Conservation (phyloP, 2,113 vertebrate genomes). For the Zosterops japonicus region DNA sequence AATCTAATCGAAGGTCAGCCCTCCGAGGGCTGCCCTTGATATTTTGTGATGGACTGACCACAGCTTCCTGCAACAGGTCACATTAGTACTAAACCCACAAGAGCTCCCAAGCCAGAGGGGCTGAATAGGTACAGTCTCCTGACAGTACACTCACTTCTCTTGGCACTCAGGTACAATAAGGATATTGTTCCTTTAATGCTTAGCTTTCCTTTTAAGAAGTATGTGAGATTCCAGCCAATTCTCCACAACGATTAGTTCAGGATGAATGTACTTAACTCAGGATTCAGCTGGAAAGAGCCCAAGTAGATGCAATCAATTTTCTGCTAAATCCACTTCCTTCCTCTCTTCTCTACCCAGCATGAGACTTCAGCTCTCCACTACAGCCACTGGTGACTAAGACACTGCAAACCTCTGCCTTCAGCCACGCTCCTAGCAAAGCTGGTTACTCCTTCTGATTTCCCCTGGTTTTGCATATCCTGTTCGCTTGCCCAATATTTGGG, state of each 20-base stretch:
- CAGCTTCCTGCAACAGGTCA: not conserved
- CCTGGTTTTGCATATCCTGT: not conserved
- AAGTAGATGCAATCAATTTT: conserved; percentile 72
- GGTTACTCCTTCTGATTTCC: not conserved
- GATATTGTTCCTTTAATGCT: conserved; percentile 65
- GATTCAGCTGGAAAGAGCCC: conserved; percentile 62
- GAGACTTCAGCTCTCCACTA: conserved; percentile 30
- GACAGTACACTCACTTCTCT: conserved; percentile 13
- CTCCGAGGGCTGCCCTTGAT: not conserved
- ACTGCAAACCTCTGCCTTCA: conserved; percentile 12
- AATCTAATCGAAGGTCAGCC: not conserved
- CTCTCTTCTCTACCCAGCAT: conserved; percentile 40
- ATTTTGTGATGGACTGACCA: not conserved
- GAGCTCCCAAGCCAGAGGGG: not conserved
- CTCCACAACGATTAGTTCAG: conserved; percentile 62
- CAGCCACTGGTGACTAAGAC: conserved; percentile 8
- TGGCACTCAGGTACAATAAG: conserved; percentile 57
- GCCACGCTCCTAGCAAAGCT: not conserved
- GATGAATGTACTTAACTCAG: conserved; percentile 69
- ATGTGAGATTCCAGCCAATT: conserved; percentile 62
- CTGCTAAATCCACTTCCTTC: conserved; percentile 67
- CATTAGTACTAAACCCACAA: not conserved
- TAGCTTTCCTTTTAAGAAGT: conserved; percentile 61
- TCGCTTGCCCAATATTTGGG: not conserved
- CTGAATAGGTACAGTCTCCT: conserved; percentile 6